Percentiles rank a stretch among this genome's conserved stretches.
phyloP scores from a whole-genome alignment of 2,113 vertebrate genomes.

The Steatornis caripensis region DNA sequence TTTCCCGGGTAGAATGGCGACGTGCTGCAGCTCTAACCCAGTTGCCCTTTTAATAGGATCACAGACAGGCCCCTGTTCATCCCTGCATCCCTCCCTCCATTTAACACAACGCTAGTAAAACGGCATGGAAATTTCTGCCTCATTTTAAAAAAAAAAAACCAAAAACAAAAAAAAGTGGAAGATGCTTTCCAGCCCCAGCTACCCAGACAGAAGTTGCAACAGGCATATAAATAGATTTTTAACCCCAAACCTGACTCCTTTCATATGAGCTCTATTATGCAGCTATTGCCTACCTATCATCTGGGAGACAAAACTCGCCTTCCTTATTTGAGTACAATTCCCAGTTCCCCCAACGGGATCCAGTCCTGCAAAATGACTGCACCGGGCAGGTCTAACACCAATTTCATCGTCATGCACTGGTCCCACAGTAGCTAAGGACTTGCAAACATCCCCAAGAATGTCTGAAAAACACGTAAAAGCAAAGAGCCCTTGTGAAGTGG shows the following conservation, averaged over 20 bases:
- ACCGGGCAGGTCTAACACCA: neutral
- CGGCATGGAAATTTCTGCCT: neutral
- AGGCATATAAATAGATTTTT: neutral
- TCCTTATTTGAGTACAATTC: neutral
- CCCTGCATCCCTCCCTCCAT: neutral
- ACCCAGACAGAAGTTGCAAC: neutral
- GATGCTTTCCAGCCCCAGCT: neutral
- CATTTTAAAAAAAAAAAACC: neutral
- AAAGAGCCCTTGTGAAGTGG: neutral
- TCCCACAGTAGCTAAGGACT: neutral
- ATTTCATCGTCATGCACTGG: rapidly evolving
- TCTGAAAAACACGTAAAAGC: neutral
- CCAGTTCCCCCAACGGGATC: neutral
- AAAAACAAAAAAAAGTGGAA: neutral
- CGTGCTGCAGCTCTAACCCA: neutral
- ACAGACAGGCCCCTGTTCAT: neutral
- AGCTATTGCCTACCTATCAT: neutral
- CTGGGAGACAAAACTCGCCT: neutral
- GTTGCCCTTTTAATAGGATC: neutral
- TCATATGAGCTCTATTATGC: neutral
- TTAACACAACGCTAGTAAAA: neutral
- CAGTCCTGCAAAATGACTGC: neutral
- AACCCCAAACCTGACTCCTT: neutral
- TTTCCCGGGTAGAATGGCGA: neutral
- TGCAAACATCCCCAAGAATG: neutral